Evolutionary conservation across 1,140 invertebrate genomes (phyloP).

Genomic region (Papilio xuthus): DNA sequence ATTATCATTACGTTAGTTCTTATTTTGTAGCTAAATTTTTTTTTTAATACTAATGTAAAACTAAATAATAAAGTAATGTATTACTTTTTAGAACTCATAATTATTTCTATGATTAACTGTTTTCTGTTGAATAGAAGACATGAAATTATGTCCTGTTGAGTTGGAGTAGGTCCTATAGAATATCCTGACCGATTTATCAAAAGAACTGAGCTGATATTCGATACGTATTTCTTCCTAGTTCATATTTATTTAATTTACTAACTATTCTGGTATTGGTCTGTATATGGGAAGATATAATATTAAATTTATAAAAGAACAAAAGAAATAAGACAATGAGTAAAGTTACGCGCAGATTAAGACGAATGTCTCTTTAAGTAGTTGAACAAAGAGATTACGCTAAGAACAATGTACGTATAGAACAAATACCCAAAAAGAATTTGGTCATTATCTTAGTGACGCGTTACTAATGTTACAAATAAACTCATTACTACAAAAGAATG

Average conservation of each 20-base stretch:
- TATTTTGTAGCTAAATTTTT: background rate
- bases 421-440: background rate
- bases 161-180: too few species aligned
- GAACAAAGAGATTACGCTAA: conserved; percentile 15
- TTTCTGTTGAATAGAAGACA: too few species aligned
- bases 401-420: background rate
- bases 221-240: too few species aligned
- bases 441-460: conserved; percentile 10
- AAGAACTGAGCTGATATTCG: too few species aligned
- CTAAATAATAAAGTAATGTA: too few species aligned
- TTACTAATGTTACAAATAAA: conserved; percentile 8
- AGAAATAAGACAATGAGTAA: conserved; percentile 15
- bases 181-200: too few species aligned
- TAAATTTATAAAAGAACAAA: background rate
- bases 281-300: background rate
- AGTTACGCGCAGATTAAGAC: conserved; percentile 17
- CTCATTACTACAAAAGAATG: background rate
- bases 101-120: too few species aligned
- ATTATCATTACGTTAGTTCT: background rate
- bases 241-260: too few species aligned
- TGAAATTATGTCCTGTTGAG: too few species aligned
- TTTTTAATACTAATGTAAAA: background rate
- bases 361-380: conserved; percentile 19
- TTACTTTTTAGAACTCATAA: too few species aligned
- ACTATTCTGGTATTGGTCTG: background rate